Percentiles rank a stretch among this genome's conserved stretches.
Conservation (phyloP, 2,113 vertebrate genomes). For the Recurvirostra avosetta region DNA sequence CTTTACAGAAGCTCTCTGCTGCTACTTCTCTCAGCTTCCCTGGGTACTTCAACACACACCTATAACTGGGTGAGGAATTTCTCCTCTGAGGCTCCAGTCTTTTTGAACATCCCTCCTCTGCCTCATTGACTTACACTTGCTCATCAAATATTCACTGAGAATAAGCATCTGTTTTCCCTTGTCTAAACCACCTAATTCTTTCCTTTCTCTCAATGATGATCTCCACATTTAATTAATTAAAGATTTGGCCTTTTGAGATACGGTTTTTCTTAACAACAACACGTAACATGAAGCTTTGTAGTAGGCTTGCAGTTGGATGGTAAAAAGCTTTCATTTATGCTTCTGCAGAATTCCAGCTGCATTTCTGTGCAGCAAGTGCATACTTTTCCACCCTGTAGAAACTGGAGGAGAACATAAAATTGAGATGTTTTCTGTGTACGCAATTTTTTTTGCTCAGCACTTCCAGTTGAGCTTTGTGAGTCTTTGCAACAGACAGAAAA, state of each 20-base stretch:
- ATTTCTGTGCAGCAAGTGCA: not conserved
- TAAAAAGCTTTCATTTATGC: not conserved
- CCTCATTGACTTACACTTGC: not conserved
- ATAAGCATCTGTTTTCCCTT: not conserved
- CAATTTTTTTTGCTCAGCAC: not conserved
- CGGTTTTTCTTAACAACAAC: not conserved
- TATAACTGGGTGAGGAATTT: not conserved
- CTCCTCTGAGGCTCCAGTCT: not conserved
- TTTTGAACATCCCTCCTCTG: not conserved
- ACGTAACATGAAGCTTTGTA: not conserved
- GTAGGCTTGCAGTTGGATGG: not conserved
- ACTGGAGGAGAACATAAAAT: rapidly evolving
- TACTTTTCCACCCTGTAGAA: not conserved
- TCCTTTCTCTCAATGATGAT: not conserved
- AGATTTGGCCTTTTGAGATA: not conserved
- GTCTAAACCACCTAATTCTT: not conserved
- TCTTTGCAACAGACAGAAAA: not conserved
- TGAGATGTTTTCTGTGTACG: not conserved
- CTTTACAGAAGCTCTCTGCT: not conserved
- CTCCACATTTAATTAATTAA: not conserved
- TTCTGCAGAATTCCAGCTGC: not conserved
- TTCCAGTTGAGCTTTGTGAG: not conserved
- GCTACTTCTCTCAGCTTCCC: not conserved
- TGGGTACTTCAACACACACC: not conserved
- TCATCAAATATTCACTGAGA: not conserved